phyloP scores from a whole-genome alignment of 2,797 vertebrate genomes.

The Muraenolepis orangiensis region DNA sequence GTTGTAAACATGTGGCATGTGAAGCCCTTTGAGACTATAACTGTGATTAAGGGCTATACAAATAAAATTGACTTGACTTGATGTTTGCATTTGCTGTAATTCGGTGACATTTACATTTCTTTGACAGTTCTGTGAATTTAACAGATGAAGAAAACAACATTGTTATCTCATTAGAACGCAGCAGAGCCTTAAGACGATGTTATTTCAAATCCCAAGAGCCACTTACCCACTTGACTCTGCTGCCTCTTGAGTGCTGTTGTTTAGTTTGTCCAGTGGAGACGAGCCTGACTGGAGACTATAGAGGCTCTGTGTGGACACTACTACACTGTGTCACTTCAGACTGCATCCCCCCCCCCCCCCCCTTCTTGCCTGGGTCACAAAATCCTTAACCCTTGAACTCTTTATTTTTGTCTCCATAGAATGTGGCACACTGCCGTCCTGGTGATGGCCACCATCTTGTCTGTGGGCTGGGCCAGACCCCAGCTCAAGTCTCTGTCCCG shows the following conservation, averaged over 20 bases:
- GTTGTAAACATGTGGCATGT: too few relatives aligned
- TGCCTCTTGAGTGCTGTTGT: slow-evolving; percentile 7
- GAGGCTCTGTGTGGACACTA: slow-evolving; percentile 5
- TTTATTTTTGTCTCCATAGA: slow-evolving; percentile 32
- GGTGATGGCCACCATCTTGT: slow-evolving; percentile 69
- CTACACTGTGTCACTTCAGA: background rate
- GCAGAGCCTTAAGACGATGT: too few relatives aligned
- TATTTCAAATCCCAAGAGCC: background rate
- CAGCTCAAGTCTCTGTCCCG: slow-evolving; percentile 74
- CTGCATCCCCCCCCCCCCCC: background rate
- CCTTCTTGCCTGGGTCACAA: background rate
- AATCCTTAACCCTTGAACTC: background rate
- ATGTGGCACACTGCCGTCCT: slow-evolving; percentile 78
- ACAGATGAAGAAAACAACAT: too few relatives aligned
- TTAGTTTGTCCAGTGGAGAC: background rate
- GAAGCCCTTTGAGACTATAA: too few relatives aligned
- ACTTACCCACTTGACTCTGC: background rate
- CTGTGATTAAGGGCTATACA: too few relatives aligned
- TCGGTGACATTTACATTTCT: too few relatives aligned
- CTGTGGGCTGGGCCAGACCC: slow-evolving; percentile 67
- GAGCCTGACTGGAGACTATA: slow-evolving; percentile 22
- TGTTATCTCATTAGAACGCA: too few relatives aligned
- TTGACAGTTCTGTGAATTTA: too few relatives aligned
- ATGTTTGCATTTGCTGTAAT: too few relatives aligned
- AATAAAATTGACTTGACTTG: too few relatives aligned